Percentiles rank a stretch among this genome's conserved stretches.
Conservation (phyloP, 2,113 vertebrate genomes). For the Sander vitreus region DNA sequence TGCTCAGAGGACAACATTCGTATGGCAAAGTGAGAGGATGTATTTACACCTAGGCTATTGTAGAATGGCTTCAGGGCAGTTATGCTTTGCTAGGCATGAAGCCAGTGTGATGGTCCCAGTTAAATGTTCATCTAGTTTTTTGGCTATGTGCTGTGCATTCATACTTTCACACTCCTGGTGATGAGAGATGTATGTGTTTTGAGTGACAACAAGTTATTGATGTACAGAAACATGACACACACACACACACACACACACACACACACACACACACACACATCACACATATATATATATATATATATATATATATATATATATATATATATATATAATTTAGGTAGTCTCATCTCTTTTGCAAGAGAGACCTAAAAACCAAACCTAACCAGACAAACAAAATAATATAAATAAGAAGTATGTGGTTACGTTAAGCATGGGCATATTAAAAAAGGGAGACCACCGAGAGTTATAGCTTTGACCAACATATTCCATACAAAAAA, state of each 20-base stretch:
- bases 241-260: too few species aligned
- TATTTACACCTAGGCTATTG: constrained; percentile 11
- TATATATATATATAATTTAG: too few species aligned
- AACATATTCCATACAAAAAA: not conserved
- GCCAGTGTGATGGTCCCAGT: constrained; percentile 1
- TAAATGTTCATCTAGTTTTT: constrained; percentile 18
- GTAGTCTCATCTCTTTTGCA: too few species aligned
- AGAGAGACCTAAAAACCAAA: not conserved
- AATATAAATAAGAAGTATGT: too few species aligned
- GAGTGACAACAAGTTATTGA: not conserved
- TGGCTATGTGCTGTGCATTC: not conserved
- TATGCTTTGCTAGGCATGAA: constrained; percentile 7
- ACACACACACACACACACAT: too few species aligned
- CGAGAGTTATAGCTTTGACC: not conserved
- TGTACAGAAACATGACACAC: not conserved
- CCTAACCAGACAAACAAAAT: not conserved
- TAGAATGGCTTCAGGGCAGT: constrained; percentile 7
- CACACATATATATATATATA: too few species aligned
- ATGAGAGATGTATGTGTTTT: not conserved
- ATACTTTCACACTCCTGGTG: not conserved
- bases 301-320: too few species aligned
- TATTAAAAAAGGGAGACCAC: too few species aligned
- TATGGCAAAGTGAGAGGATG: not conserved
- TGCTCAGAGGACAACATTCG: constrained; percentile 30
- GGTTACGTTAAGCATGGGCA: too few species aligned